A percentile compares a stretch with the other conserved stretches of the same genome.
phyloP scores from a whole-genome alignment of 2,113 vertebrate genomes.

The Thamnophis sirtalis region DNA sequence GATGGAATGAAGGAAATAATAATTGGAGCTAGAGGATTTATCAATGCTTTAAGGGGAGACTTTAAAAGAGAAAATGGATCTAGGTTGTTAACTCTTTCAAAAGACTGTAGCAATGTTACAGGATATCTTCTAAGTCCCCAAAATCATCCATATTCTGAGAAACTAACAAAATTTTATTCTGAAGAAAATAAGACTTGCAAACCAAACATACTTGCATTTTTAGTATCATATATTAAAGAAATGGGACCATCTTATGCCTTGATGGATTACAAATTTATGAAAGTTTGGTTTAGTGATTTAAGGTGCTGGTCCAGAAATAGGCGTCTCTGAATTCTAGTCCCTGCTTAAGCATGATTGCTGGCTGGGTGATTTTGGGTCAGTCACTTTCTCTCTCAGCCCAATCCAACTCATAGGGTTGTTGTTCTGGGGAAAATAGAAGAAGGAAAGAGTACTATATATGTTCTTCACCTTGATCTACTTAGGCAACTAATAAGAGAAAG shows the following conservation, averaged over 20 bases:
- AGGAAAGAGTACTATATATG: neutral
- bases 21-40: neutral
- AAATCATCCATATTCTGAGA: neutral
- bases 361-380: neutral
- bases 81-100: neutral
- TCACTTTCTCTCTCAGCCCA: neutral
- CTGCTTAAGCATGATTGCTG: neutral
- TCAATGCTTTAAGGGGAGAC: neutral
- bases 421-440: neutral
- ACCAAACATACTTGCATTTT: neutral
- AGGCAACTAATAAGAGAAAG: neutral
- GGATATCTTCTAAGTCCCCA: neutral
- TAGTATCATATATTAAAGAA: neutral
- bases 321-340: neutral
- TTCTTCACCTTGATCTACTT: neutral
- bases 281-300: neutral
- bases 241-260: neutral
- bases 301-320: neutral
- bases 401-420: neutral
- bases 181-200: neutral
- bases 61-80: neutral
- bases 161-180: neutral
- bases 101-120: neutral
- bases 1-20: rapidly evolving
- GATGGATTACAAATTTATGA: neutral